Percentiles rank a stretch among this genome's conserved stretches.
phyloP scores from a whole-genome alignment of 2,888 invertebrate species.

The Phoronis australis region DNA sequence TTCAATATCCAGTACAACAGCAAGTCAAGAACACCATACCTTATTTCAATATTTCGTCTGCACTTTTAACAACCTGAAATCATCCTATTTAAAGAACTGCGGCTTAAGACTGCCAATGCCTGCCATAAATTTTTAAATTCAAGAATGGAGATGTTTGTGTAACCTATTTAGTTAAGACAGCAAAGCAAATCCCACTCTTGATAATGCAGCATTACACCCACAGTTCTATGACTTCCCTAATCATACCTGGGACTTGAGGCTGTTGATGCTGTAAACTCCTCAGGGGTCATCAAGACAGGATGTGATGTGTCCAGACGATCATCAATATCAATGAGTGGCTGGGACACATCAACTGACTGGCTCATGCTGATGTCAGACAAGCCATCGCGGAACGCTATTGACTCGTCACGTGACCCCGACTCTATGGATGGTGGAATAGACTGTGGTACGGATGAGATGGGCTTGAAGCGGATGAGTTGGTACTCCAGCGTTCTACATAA shows the following conservation, averaged over 20 bases:
- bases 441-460: constrained; percentile 33
- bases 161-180: no score
- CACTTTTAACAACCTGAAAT: no score
- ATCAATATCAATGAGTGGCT: constrained; percentile 47
- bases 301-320: constrained; percentile 40
- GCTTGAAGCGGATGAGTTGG: constrained; percentile 62
- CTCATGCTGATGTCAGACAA: constrained; percentile 49
- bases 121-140: no score
- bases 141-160: no score
- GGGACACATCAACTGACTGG: constrained; percentile 18
- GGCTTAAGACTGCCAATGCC: no score
- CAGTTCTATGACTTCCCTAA: no score
- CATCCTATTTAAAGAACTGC: no score
- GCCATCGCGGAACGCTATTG: constrained; percentile 37
- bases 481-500: constrained; percentile 69
- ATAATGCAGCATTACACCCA: no score
- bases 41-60: no score
- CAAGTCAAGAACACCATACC: no score
- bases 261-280: constrained; percentile 75
- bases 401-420: constrained; percentile 46
- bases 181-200: no score
- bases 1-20: no score
- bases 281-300: constrained; percentile 67
- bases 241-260: constrained; percentile 48
- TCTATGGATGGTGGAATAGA: constrained; percentile 31